A percentile compares a stretch with the other conserved stretches of the same genome.
Conservation (phyloP, 2,113 vertebrate genomes). For the Lynx canadensis region DNA sequence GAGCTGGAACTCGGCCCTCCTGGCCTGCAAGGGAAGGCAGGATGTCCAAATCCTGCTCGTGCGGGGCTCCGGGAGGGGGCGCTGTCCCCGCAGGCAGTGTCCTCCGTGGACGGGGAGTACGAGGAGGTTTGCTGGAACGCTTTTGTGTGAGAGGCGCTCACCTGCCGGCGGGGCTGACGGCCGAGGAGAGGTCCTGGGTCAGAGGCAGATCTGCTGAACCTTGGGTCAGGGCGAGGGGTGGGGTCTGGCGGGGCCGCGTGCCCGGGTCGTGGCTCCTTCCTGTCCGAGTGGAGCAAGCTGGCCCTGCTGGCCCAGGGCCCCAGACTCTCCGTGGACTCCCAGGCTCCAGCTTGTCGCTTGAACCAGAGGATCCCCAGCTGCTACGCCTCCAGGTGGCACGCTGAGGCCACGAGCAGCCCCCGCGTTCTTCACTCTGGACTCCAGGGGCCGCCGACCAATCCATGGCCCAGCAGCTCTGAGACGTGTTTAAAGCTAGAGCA, state of each 20-base stretch:
- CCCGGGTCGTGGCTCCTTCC: not conserved
- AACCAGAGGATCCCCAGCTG: conserved; percentile 47
- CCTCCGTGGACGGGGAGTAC: not conserved
- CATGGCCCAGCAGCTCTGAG: conserved; percentile 54
- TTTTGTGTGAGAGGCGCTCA: not conserved
- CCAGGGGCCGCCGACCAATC: not conserved
- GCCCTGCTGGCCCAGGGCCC: conserved; percentile 19
- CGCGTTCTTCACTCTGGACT: conserved; percentile 43
- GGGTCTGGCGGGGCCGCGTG: not conserved
- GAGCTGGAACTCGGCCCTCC: conserved; percentile 42
- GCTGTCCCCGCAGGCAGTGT: not conserved
- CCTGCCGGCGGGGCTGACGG: not conserved
- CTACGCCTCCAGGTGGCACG: conserved; percentile 13
- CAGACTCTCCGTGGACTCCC: not conserved
- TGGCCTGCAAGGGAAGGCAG: not conserved
- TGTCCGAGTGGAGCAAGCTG: conserved; percentile 16
- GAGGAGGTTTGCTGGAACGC: not conserved
- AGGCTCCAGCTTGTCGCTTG: conserved; percentile 59
- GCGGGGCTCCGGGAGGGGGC: not conserved
- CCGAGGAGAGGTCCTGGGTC: not conserved
- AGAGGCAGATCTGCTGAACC: not conserved
- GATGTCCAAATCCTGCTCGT: not conserved
- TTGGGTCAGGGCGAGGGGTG: not conserved
- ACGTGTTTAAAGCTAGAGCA: conserved; percentile 70
- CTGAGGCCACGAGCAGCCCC: not conserved